These are phyloP conservation scores for Brachystomella parvula DNA, from an alignment of 1,140 invertebrate genomes.

Conservation along the genomic window DNA sequence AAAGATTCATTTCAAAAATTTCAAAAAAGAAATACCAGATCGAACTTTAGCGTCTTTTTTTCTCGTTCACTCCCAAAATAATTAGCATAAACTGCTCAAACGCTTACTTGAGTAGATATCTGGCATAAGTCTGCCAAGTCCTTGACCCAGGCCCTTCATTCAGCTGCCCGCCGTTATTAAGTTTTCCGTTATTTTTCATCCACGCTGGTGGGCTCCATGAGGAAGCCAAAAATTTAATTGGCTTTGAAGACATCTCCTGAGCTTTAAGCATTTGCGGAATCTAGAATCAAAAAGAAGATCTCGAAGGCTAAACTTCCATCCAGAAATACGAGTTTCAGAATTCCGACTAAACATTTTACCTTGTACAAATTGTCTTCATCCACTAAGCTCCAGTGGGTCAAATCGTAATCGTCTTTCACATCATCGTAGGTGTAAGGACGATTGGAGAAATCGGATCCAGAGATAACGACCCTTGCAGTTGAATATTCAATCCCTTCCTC, in stretches of 20 bases:
- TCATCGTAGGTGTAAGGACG: conserved; percentile 58
- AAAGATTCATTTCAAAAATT: too few species aligned
- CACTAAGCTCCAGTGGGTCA: conserved; percentile 57
- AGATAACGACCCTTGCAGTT: conserved; percentile 51
- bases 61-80: neutral
- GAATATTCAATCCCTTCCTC: conserved; percentile 48
- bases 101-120: conserved; percentile 30
- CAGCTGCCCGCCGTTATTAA: conserved; percentile 31
- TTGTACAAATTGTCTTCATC: conserved; percentile 55
- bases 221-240: conserved; percentile 54
- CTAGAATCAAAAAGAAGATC: conserved; percentile 41
- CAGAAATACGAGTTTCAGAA: neutral
- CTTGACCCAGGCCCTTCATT: conserved; percentile 19
- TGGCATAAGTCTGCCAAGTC: conserved; percentile 29
- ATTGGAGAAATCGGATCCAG: conserved; percentile 68
- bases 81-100: neutral
- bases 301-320: neutral
- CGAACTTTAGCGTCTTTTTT: too few species aligned
- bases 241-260: conserved; percentile 41
- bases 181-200: conserved; percentile 63
- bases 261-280: conserved; percentile 57
- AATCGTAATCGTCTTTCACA: conserved; percentile 50
- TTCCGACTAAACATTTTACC: conserved; percentile 42
- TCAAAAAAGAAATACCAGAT: too few species aligned
- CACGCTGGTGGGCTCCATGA: conserved; percentile 80